Percentiles rank a stretch among this genome's conserved stretches.
phyloP scores from a whole-genome alignment of 2,113 vertebrate genomes.

The Lepisosteus osseus region DNA sequence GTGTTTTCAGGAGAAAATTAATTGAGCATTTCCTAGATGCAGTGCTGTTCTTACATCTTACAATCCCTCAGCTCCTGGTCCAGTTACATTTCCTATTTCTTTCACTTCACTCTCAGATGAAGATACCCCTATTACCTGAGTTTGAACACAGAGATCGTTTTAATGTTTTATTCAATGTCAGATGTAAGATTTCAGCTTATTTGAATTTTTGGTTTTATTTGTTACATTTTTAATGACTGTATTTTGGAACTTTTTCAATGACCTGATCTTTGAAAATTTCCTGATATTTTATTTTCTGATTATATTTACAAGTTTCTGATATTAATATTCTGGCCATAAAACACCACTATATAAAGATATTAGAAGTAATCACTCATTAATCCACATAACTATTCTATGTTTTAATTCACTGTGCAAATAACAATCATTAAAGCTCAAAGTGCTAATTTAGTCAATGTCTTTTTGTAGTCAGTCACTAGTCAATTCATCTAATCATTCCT shows the following conservation, averaged over 20 bases:
- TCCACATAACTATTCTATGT: too few species aligned
- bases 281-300: too few species aligned
- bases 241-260: neutral
- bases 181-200: constrained; percentile 15
- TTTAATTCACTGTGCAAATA: too few species aligned
- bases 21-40: constrained; percentile 6
- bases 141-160: constrained; percentile 27
- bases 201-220: constrained; percentile 18
- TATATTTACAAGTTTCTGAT: too few species aligned
- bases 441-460: too few species aligned
- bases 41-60: neutral
- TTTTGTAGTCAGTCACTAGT: too few species aligned
- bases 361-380: too few species aligned
- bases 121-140: constrained; percentile 24
- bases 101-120: constrained; percentile 7
- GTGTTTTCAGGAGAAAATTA: constrained; percentile 4
- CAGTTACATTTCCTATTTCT: constrained; percentile 15
- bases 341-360: too few species aligned
- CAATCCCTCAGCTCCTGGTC: neutral
- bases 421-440: too few species aligned
- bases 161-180: constrained; percentile 8
- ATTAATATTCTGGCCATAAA: too few species aligned
- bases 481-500: too few species aligned
- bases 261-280: too few species aligned
- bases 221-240: neutral